These are phyloP conservation scores for Falcunculus frontatus DNA, from an alignment of 2,113 vertebrate genomes.

Conservation along the genomic window DNA sequence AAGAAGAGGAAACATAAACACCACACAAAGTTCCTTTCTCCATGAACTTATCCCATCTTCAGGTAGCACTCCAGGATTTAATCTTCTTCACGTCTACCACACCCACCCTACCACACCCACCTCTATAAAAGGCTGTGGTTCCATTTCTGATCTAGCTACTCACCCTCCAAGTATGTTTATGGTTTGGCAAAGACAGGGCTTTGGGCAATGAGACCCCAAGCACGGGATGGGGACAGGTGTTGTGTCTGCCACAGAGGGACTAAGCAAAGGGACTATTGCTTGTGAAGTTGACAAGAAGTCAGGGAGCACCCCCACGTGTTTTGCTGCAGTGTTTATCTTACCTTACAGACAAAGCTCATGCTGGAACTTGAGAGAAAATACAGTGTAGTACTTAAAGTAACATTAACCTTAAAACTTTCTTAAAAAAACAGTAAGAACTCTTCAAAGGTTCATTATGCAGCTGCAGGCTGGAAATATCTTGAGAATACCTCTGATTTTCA, in stretches of 20 bases:
- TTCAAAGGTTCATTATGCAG: background rate
- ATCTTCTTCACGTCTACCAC: background rate
- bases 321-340: background rate
- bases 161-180: background rate
- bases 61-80: background rate
- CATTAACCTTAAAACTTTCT: background rate
- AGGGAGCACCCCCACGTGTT: fast-evolving
- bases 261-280: background rate
- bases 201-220: background rate
- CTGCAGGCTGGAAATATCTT: background rate
- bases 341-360: background rate
- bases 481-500: background rate
- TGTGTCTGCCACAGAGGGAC: background rate
- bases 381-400: background rate
- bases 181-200: background rate
- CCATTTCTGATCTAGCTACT: background rate
- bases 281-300: background rate
- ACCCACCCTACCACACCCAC: background rate
- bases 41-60: background rate
- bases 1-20: background rate
- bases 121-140: background rate
- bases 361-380: background rate
- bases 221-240: background rate
- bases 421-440: background rate
- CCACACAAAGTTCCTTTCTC: background rate